Base-by-base conservation (phyloP, 1,140 invertebrate species). In the Trialeurodes vaporariorum region DNA sequence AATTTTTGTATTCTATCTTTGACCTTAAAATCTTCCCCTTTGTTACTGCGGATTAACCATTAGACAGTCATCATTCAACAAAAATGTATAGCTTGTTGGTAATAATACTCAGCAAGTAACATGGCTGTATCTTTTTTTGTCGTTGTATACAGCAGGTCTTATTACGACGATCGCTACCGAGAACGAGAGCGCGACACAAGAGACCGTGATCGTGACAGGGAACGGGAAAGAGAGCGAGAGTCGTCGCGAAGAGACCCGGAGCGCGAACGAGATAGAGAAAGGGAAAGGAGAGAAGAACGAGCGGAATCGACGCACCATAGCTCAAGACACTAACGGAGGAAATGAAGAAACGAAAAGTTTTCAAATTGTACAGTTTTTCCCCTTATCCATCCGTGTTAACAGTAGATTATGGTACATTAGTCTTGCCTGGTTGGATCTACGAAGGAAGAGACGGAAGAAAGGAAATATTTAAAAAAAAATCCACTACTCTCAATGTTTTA, bases 81-180 rank as follows among this genome's bases (percentile, higher is more conserved):
- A n/a, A n/a, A n/a, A n/a, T n/a, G n/a, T n/a, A n/a, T n/a, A n/a
- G n/a, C n/a, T n/a, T n/a, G n/a, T n/a, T n/a, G n/a, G n/a, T n/a
- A n/a, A n/a, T n/a, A n/a, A n/a, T n/a, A n/a, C n/a, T n/a, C n/a
- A n/a, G n/a, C n/a, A n/a, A n/a, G n/a, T n/a, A n/a, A n/a, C n/a
- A n/a, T n/a, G n/a, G n/a, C n/a, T n/a, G n/a, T n/a, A n/a, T n/a
- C 17, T 49, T 49, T 49, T 17, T 49, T 49, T 49, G 5, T 49
- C 34, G 5, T 49, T 49, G 34, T 49, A 49, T 49, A 49, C 34
- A 49, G 34, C 34, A 49, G 34, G 34, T 49, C 34, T 49, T 92
- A 91, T 81, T 91, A 92, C 81, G 89, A 91, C 71, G 89, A 90
- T 77, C 82, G 89, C 70, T 90, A 91, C 80, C 83, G 88, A 73